Base-by-base conservation (phyloP, 2,797 vertebrate genomes). In the Premnoplex brunnescens region DNA sequence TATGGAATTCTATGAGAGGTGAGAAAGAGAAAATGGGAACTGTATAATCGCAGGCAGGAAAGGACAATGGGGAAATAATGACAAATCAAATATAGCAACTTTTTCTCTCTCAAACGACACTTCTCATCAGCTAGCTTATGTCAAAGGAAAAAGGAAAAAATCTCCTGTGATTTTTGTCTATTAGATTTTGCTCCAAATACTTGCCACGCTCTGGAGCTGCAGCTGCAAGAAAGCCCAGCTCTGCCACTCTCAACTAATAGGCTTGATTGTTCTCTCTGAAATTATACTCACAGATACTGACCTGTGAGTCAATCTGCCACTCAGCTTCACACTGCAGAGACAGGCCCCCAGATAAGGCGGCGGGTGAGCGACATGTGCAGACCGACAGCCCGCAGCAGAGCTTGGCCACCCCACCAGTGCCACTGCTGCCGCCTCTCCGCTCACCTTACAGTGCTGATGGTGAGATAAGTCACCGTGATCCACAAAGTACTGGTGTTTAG, bases 111-210 rank as follows among this genome's bases (percentile, higher is more conserved):
- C 27, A 14, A 34, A 55, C 0, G 19, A 87, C 76, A 51, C 41
- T 91, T 90, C 37, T 37, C n/a, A 63, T 52, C 77, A 79, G 43
- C 51, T n/a, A 84, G 49, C 37, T 74, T 81, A 76, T 28, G 56
- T 51, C 26, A 13, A 82, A 93, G 36, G 37, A 14, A 37, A 78
- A 44, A 54, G 30, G 66, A 41, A 54, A 46, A 63, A 54, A 14
- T 28, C 84, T 88, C 81, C 22, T 9, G 32, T 83, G 91, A 77
- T 71, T 89, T 91, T 83, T 69, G 71, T 78, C 95, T 92, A 67
- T 64, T 92, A 75, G 64, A 46, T 81, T 85, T 74, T 37, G 46
- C 52, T 89, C 58, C 58, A 22, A 72, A 92, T 87, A 68, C 41
- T 68, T 15, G 8, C 56, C 55, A 67, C 1, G 0, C 75, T 91